These are phyloP conservation scores for Gadus macrocephalus DNA, from an alignment of 2,113 vertebrate genomes.

Conservation along the genomic window DNA sequence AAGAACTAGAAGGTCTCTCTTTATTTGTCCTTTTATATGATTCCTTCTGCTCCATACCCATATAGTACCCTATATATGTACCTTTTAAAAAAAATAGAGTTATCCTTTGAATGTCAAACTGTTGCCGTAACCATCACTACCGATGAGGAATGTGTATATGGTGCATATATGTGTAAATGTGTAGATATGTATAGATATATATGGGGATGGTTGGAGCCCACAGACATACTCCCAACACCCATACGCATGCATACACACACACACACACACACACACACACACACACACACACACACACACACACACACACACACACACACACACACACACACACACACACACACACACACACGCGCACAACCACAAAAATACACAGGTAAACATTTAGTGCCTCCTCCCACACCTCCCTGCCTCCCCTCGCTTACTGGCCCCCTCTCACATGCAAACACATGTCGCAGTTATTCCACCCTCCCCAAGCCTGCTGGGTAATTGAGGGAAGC, in stretches of 20 bases:
- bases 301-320: slow-evolving; percentile 9
- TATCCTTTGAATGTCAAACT: too few species aligned
- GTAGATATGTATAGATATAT: too few species aligned
- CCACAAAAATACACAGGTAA: slow-evolving; percentile 57
- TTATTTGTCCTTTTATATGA: too few species aligned
- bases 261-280: slow-evolving; percentile 1
- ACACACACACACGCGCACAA: slow-evolving; percentile 21
- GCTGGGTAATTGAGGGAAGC: slow-evolving; percentile 76
- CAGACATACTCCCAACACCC: not conserved
- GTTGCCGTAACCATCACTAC: too few species aligned
- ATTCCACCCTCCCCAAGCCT: slow-evolving; percentile 38
- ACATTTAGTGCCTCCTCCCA: slow-evolving; percentile 53
- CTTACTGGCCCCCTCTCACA: slow-evolving; percentile 22
- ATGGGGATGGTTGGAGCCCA: too few species aligned
- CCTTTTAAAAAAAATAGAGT: too few species aligned
- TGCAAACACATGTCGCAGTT: too few species aligned
- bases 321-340: slow-evolving; percentile 3
- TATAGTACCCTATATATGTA: too few species aligned
- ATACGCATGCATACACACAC: not conserved
- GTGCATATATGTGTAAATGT: too few species aligned
- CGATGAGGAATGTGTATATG: too few species aligned
- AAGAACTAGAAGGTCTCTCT: too few species aligned
- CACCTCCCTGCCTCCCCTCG: slow-evolving; percentile 43
- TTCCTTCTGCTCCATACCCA: too few species aligned
- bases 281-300: not conserved